Base-by-base conservation (phyloP, 2,888 invertebrate species). In the Nemotelus nigrinus region DNA sequence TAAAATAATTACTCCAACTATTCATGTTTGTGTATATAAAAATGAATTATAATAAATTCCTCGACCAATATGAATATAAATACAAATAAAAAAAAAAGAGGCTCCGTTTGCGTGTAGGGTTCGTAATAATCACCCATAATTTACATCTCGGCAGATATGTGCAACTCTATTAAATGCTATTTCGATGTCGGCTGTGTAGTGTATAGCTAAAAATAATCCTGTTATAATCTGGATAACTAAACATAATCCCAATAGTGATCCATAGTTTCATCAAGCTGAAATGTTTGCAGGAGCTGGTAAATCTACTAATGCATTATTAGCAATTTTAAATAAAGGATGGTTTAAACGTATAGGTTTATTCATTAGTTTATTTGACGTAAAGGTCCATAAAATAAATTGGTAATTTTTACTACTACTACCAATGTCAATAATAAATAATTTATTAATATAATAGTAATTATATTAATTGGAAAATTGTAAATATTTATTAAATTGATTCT, bases 141-240 rank as follows among this genome's bases (percentile, higher is more conserved):
- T 92, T 80, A 93, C 90, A 88, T 93, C 90, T 84, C 92, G 92
- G 48, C 90, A 90, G 87, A 93, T 93, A 85, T 92, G 92, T 81
- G 90, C 88, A 53, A 93, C 88, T 82, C 91, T 92, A 83, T 89
- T 87, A 88, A 93, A 93, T 0, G 93, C 92, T 86, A 90, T 79
- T 82, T 89, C 88, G 84, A 91, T 88, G 87, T 92, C 89, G 8
- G 91, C 89, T 39, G 89, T 89, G 83, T 92, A 93, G 83, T 93
- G 92, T 89, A 93, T 91, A 0, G 92, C 89, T 88, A 93, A 84
- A 85, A 93, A 91, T 84, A 93, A 82, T 63, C 93, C 93, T 45
- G 92, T 90, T 77, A 91, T 80, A 87, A 92, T 91, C 91, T 93
- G 93, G 78, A 89, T 88, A 78, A 89, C 87, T 89, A 92, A 86